Percentiles rank a stretch among this genome's conserved stretches.
Evolutionary conservation across 2,797 vertebrate genomes (phyloP).

Genomic region (Lindbergichthys nudifrons): DNA sequence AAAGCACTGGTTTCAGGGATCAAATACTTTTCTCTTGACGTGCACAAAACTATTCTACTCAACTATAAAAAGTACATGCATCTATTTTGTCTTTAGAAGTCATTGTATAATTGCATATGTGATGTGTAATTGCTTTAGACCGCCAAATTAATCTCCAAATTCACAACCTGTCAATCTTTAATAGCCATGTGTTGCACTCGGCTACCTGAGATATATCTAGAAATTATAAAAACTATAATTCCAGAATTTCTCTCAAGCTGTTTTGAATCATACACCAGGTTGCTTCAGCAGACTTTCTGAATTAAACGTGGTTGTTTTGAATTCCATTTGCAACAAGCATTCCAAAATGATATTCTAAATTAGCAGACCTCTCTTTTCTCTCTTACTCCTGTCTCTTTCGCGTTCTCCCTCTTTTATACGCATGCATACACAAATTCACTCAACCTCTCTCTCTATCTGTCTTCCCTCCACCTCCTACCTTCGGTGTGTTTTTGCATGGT

Average conservation of each 20-base stretch:
- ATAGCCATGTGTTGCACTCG: too few relatives aligned
- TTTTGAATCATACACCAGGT: constrained; percentile 12
- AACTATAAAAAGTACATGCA: neutral
- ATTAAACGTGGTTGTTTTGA: constrained; percentile 32
- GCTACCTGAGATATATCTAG: neutral
- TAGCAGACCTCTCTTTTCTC: constrained; percentile 33
- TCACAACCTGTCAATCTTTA: too few relatives aligned
- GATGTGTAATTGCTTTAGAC: neutral
- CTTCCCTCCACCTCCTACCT: constrained; percentile 57
- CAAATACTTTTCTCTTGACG: neutral
- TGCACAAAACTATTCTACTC: neutral
- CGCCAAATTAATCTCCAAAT: neutral
- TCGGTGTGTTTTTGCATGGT: constrained; percentile 70
- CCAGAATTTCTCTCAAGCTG: constrained; percentile 24
- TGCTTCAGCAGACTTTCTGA: constrained; percentile 39
- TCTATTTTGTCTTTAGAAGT: neutral
- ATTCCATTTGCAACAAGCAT: constrained; percentile 22
- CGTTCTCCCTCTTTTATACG: constrained; percentile 32
- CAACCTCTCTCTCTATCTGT: constrained; percentile 26
- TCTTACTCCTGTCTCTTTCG: constrained; percentile 24
- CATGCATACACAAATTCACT: constrained; percentile 40
- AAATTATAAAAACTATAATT: constrained; percentile 1
- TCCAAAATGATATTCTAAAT: constrained; percentile 37
- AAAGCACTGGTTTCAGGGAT: neutral
- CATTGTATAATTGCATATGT: constrained; percentile 2